Evolutionary conservation across 2,113 vertebrate species (phyloP), one percentile per base, ranked within the genome.

Genomic region (Toxostoma redivivum): DNA sequence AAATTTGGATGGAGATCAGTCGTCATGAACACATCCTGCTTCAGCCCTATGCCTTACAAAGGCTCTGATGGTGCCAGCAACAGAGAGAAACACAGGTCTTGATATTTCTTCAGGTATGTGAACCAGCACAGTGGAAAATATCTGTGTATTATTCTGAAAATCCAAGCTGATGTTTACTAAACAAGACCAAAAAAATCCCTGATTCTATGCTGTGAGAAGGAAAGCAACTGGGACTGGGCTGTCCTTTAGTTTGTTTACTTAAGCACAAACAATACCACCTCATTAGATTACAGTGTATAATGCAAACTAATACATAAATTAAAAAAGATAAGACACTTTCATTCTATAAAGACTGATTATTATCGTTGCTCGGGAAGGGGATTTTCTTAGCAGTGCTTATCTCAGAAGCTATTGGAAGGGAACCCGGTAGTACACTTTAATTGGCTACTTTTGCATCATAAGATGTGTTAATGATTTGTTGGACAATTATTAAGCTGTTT

Each of bases 391-490:
- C 38, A 81, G 28, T 28, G 54, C 50, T 94, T 94, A 77, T 84
- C 70, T 77, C 1, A 4, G 65, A 71, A 86, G 56, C 23, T 73
- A 23, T 45, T 30, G 33, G 85, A 94, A 90, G 33, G 54, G 67
- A 92, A 90, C 90, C 60, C 2, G 7, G 66, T 28, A 70, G 62
- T 45, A 65, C 6, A 5, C 38, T 80, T 72, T 91, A 95, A 93
- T 94, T 92, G 76, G n/a, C 47, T 92, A 33, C 90, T 94, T 93
- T 88, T 88, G 87, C 86, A 94, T 83, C 79, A 78, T 58, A 73
- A 81, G 60, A 67, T 81, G 38, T 73, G 76, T 73, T 96, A 95
- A 94, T 86, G 90, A 86, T 92, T 94, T 96, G 93, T 66, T 81
- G 76, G 82, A 87, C 72, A 86, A 69, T 93, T 86, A 94, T 92